A percentile compares a stretch with the other conserved stretches of the same genome.
Evolutionary conservation across 2,797 vertebrate species (phyloP).

Genomic region (Hypotaenidia okinawae): DNA sequence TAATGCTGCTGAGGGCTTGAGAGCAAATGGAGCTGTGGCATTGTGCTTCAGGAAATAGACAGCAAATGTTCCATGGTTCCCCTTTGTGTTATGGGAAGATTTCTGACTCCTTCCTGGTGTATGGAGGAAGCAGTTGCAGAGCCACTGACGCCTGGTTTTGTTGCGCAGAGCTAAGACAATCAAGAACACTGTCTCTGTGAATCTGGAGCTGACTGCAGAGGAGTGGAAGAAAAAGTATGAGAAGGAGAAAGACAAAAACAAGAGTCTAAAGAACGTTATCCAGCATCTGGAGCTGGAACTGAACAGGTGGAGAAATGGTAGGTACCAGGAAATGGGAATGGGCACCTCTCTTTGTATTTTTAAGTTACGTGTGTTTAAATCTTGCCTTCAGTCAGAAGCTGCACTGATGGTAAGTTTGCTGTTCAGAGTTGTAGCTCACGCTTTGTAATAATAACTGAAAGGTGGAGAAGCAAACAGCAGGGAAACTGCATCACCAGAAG

Average conservation of each 20-base stretch:
- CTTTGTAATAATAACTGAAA: neutral
- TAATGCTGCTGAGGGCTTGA: neutral
- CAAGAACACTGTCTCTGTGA: conserved; percentile 95
- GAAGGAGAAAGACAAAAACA: conserved; percentile 97
- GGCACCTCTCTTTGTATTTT: no score
- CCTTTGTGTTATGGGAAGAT: rapidly evolving
- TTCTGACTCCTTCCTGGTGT: neutral
- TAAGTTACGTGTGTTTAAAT: rapidly evolving
- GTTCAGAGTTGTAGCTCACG: neutral
- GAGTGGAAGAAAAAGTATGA: conserved; percentile 99
- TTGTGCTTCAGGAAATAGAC: neutral
- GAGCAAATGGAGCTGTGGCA: neutral
- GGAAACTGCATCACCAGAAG: neutral
- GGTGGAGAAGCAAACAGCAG: neutral
- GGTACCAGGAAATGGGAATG: neutral
- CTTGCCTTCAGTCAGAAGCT: neutral
- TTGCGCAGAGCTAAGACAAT: conserved; percentile 92
- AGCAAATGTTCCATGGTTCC: neutral
- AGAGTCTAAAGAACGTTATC: conserved; percentile 91
- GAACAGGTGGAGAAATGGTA: conserved; percentile 95
- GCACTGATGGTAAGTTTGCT: neutral
- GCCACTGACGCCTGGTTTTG: neutral
- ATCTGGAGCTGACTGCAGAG: conserved; percentile 95
- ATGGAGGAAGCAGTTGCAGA: neutral
- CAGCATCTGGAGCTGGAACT: conserved; percentile 93